Conservation (phyloP, 2,888 invertebrate genomes). For the Tinea trinotella region DNA sequence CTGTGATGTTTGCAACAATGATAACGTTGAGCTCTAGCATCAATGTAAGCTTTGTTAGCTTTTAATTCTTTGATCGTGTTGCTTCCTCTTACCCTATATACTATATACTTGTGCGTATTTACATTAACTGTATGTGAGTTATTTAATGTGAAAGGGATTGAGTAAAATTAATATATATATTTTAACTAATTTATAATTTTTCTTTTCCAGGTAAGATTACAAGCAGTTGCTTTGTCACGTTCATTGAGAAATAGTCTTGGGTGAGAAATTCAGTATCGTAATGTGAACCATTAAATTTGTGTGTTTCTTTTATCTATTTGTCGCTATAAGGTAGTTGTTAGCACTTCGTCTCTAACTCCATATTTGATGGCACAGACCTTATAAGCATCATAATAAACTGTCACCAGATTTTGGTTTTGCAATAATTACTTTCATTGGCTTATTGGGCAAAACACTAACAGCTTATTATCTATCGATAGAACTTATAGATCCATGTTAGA, state of each 20-base stretch:
- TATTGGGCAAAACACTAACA: too few relatives aligned
- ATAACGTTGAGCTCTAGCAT: neutral
- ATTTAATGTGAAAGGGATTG: too few relatives aligned
- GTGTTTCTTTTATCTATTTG: neutral
- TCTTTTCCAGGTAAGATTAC: constrained; percentile 35
- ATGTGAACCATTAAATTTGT: constrained; percentile 31
- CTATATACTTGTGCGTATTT: too few relatives aligned
- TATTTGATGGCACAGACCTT: neutral
- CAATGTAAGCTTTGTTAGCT: neutral
- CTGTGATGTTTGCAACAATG: constrained; percentile 15
- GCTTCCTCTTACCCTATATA: neutral
- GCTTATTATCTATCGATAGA: too few relatives aligned
- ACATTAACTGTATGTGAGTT: too few relatives aligned
- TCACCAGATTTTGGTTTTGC: too few relatives aligned
- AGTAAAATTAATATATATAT: too few relatives aligned
- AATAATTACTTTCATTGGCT: too few relatives aligned
- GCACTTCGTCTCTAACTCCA: neutral
- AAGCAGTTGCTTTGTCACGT: neutral
- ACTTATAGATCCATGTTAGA: too few relatives aligned
- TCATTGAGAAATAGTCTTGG: constrained; percentile 9
- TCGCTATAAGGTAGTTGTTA: constrained; percentile 8
- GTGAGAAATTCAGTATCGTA: constrained; percentile 36
- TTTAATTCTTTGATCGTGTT: constrained; percentile 1
- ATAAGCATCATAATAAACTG: too few relatives aligned
- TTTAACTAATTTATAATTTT: too few relatives aligned